Evolutionary conservation across 1,140 invertebrate species (phyloP).

Genomic region (Drosophila biarmipes): DNA sequence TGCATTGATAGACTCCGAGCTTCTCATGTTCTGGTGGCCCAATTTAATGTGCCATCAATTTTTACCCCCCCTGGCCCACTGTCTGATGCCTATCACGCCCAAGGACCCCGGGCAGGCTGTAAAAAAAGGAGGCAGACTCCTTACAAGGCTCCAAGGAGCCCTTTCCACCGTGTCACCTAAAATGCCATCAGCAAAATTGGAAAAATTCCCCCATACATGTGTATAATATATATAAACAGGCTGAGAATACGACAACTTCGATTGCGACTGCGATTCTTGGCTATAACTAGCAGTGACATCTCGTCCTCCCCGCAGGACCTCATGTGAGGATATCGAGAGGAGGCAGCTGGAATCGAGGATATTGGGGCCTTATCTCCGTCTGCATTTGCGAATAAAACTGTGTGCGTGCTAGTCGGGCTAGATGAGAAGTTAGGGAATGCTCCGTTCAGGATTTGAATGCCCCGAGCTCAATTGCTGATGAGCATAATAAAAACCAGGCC

Average conservation of each 20-base stretch:
- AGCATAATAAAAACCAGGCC: slow-evolving; percentile 17
- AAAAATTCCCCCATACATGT: slow-evolving; percentile 59
- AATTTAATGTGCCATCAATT: slow-evolving; percentile 81
- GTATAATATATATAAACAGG: slow-evolving; percentile 42
- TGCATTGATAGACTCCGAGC: slow-evolving; percentile 60
- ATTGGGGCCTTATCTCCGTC: slow-evolving; percentile 6
- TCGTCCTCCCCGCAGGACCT: slow-evolving; percentile 21
- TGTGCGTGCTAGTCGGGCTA: slow-evolving; percentile 25
- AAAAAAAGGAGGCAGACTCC: slow-evolving; percentile 37
- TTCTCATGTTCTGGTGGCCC: slow-evolving; percentile 55
- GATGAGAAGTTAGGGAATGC: slow-evolving; percentile 49
- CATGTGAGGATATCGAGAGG: slow-evolving; percentile 1
- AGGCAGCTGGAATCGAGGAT: slow-evolving; percentile 48
- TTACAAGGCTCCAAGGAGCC: slow-evolving; percentile 29
- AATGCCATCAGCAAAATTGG: slow-evolving; percentile 80
- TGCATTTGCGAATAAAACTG: slow-evolving; percentile 9
- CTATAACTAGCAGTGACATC: slow-evolving; percentile 63
- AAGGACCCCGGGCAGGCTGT: slow-evolving; percentile 47
- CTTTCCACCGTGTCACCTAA: slow-evolving; percentile 57
- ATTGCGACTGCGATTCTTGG: slow-evolving; percentile 47
- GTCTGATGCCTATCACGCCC: slow-evolving; percentile 66
- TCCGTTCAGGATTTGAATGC: slow-evolving; percentile 32
- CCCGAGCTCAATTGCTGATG: slow-evolving; percentile 32
- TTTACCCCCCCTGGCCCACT: slow-evolving; percentile 46
- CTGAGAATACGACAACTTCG: slow-evolving; percentile 38